Percentiles rank a stretch among this genome's conserved stretches.
phyloP scores from a whole-genome alignment of 2,888 invertebrate genomes.

The Mellilla xanthometata region DNA sequence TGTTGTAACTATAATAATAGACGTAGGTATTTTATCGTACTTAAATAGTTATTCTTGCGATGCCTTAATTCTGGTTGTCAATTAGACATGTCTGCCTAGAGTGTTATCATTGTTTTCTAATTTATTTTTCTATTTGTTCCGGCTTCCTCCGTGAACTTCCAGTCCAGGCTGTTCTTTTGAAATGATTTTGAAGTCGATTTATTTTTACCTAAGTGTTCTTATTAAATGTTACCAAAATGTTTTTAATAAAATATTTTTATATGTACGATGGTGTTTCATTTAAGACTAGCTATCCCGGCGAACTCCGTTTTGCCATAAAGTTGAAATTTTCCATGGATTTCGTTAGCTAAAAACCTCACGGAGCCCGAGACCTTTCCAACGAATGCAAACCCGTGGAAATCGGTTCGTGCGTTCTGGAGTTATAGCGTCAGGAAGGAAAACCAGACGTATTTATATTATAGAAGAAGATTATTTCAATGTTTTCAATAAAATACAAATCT shows the following conservation, averaged over 20 bases:
- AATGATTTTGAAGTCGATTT: conserved; percentile 83
- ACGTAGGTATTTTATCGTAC: conserved; percentile 82
- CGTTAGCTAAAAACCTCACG: no score
- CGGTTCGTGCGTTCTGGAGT: no score
- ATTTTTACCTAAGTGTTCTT: conserved; percentile 85
- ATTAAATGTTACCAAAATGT: conserved; percentile 85
- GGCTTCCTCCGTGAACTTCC: conserved; percentile 82
- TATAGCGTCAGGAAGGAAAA: no score
- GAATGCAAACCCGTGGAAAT: no score
- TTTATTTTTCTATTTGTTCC: conserved; percentile 79
- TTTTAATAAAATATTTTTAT: conserved; percentile 85
- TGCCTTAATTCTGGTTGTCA: conserved; percentile 84
- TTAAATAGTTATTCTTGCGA: conserved; percentile 84
- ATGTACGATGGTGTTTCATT: conserved; percentile 68
- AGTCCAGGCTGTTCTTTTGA: conserved; percentile 83
- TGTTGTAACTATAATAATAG: conserved; percentile 83
- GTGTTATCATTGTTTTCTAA: conserved; percentile 79
- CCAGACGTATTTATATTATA: no score
- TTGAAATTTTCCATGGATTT: no score
- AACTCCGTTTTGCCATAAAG: no score
- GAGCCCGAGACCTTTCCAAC: no score
- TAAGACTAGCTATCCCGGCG: no score
- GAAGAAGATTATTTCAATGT: no score
- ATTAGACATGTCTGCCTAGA: conserved; percentile 83
- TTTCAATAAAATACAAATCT: no score